Evolutionary conservation across 2,888 invertebrate species (phyloP).

Genomic region (Tuberolachnus salignus): DNA sequence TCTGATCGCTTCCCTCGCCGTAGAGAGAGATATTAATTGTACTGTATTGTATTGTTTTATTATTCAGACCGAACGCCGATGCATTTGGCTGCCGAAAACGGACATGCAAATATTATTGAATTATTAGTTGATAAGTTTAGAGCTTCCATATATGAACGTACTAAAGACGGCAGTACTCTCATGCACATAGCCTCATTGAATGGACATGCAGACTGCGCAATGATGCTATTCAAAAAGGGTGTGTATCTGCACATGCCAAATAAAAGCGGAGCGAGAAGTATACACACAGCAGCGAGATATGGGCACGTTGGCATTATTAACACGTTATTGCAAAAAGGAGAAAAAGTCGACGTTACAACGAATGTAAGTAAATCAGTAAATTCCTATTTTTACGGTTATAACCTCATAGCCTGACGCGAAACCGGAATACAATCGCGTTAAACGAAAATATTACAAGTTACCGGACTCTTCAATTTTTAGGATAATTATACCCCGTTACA

Average conservation of each 20-base stretch:
- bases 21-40: background rate
- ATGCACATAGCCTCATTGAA: constrained; percentile 98
- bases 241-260: constrained; percentile 99
- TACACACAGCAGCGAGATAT: constrained; percentile 95
- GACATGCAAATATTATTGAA: constrained; percentile 94
- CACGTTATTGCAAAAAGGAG: constrained; percentile 92
- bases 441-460: no score
- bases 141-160: constrained; percentile 93
- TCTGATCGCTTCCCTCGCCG: background rate
- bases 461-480: no score
- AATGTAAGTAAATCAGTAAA: constrained; percentile 72
- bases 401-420: no score
- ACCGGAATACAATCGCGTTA: no score
- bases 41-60: constrained; percentile 40
- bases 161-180: constrained; percentile 96
- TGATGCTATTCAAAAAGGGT: constrained; percentile 97
- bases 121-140: constrained; percentile 96
- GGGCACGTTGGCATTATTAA: constrained; percentile 98
- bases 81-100: constrained; percentile 96
- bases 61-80: constrained; percentile 88
- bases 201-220: constrained; percentile 97
- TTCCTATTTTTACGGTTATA: no score
- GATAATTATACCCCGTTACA: constrained; percentile 98
- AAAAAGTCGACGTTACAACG: constrained; percentile 93
- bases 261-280: constrained; percentile 95